Base-by-base conservation (phyloP, 2,888 invertebrate genomes). In the Drosophila fulvimacula region DNA sequence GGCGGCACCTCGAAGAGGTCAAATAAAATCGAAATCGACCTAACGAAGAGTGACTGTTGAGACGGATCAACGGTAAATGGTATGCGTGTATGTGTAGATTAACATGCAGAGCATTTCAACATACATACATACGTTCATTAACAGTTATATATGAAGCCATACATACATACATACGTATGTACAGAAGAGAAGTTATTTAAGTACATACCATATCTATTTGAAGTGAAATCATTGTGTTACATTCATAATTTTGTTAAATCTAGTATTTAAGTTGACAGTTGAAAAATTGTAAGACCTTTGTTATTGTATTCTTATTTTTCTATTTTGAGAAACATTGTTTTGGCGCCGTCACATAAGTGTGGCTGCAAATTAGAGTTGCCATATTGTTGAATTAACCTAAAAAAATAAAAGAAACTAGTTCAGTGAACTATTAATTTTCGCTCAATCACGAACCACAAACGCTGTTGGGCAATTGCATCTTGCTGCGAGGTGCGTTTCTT, bases 401-500 rank as follows among this genome's bases (percentile, higher is more conserved):
- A 9, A n/a, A 7, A 10, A 44, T 5, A 2, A 41, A 42, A 21
- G 5, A 21, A 51, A 42, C n/a, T 27, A 46, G 63, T 59, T 55
- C 49, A 13, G n/a, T 34, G 59, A 57, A 53, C 39, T 13, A 3
- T 27, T 9, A n/a, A 10, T 56, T 38, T 13, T 9, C 10, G 57
- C 24, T 63, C 56, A 44, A n/a, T 41, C 60, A 53, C 36, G 55
- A 62, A 68, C 61, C 36, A 74, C 39, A 38, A 58, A 39, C 73
- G 51, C 64, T 74, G 64, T 53, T 68, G 52, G 53, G 58, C 73
- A 72, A 58, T 68, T 75, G 51, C 62, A 56, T 39, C 49, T 44
- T 39, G 64, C 52, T 69, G 32, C 41, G 72, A 75, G 79, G 79
- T 82, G 73, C 57, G 82, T 74, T 63, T 60, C 75, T 82, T 69